These are phyloP conservation scores for Phaetusa simplex DNA, from an alignment of 2,113 vertebrate genomes.

Conservation along the genomic window DNA sequence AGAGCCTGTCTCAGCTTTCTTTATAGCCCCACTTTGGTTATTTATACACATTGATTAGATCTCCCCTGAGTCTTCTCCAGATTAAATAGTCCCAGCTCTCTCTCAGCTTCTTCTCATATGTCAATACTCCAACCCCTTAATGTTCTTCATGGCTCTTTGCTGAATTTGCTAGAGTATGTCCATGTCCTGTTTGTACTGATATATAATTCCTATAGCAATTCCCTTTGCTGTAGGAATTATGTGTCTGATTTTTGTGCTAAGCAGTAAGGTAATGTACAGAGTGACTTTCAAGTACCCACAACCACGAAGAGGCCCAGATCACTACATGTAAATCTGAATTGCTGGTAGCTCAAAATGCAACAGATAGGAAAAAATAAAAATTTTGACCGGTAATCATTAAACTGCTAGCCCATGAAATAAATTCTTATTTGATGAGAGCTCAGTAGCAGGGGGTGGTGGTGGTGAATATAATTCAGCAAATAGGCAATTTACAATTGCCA, in stretches of 20 bases:
- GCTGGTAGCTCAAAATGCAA: background rate
- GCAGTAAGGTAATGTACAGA: background rate
- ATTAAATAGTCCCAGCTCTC: background rate
- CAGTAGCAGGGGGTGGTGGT: background rate
- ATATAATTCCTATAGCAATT: background rate
- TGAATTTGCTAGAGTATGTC: background rate
- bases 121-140: rapidly evolving
- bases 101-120: background rate
- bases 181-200: background rate
- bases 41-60: background rate
- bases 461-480: background rate
- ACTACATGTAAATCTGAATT: background rate
- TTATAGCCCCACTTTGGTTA: background rate
- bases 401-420: background rate
- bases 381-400: background rate
- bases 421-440: background rate
- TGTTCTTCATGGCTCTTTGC: background rate
- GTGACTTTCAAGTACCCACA: background rate
- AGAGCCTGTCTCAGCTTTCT: background rate
- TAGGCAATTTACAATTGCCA: background rate
- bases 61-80: background rate
- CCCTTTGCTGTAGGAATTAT: background rate
- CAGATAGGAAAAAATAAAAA: background rate
- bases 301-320: background rate
- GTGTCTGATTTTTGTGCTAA: background rate